Evolutionary conservation across 2,888 invertebrate genomes (phyloP).

Genomic region (Ophioninae sp.): DNA sequence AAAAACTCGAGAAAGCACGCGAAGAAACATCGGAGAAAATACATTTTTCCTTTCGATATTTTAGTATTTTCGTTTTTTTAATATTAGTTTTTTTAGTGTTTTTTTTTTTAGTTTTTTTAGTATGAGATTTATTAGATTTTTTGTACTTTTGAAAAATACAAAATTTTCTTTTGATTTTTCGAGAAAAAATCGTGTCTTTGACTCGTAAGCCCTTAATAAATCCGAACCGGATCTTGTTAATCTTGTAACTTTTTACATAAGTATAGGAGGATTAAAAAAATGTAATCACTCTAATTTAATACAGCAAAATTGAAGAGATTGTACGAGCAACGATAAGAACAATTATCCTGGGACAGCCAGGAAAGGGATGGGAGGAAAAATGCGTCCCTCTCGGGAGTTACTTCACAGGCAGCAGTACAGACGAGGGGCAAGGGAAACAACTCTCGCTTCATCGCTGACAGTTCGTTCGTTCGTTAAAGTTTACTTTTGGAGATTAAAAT

Average conservation of each 20-base stretch:
- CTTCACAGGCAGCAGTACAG: neutral
- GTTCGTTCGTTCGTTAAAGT: conserved; percentile 3
- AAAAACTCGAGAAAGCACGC: too few species aligned
- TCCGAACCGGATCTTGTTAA: neutral
- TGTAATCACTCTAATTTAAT: neutral
- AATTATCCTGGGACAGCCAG: neutral
- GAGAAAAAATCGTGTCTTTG: too few species aligned
- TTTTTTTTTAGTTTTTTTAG: too few species aligned
- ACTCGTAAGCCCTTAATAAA: too few species aligned
- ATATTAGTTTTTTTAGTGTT: too few species aligned
- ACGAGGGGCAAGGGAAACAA: neutral
- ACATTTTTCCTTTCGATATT: too few species aligned
- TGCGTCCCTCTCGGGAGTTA: neutral
- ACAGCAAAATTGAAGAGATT: neutral
- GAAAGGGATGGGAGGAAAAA: neutral
- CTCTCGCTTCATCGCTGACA: neutral
- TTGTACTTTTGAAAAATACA: too few species aligned
- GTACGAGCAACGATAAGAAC: neutral
- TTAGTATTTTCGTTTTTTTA: too few species aligned
- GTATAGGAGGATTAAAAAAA: neutral
- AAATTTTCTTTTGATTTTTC: too few species aligned
- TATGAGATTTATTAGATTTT: too few species aligned
- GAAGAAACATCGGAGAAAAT: too few species aligned
- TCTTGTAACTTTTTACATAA: neutral
- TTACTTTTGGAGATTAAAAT: conserved; percentile 10